A percentile compares a stretch with the other conserved stretches of the same genome.
phyloP scores from a whole-genome alignment of 1,140 invertebrate genomes.

The Drosophila erecta region DNA sequence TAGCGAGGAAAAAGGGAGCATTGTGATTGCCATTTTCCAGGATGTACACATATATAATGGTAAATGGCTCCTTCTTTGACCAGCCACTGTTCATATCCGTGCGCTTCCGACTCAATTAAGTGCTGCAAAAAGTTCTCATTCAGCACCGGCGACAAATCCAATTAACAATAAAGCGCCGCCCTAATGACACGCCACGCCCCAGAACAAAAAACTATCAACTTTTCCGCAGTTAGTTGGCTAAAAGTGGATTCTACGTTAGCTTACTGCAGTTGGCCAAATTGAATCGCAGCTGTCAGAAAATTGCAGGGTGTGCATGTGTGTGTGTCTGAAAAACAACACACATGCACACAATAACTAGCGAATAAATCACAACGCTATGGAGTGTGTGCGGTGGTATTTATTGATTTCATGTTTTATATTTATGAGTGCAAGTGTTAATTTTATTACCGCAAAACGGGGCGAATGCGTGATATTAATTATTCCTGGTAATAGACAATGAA shows the following conservation, averaged over 20 bases:
- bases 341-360: neutral
- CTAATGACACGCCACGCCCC: conserved; percentile 38
- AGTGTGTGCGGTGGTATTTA: conserved; percentile 27
- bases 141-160: conserved; percentile 23
- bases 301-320: neutral
- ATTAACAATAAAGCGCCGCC: conserved; percentile 43
- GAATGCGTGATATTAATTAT: conserved; percentile 74
- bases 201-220: conserved; percentile 11
- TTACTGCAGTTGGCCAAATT: conserved; percentile 27
- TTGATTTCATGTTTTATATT: conserved; percentile 53
- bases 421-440: conserved; percentile 76
- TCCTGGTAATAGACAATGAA: conserved; percentile 41
- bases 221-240: conserved; percentile 13
- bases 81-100: neutral
- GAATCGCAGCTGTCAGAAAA: conserved; percentile 25
- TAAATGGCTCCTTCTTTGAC: neutral
- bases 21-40: conserved; percentile 1
- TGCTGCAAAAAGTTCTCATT: conserved; percentile 28
- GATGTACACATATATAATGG: neutral
- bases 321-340: neutral
- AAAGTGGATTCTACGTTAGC: conserved; percentile 16
- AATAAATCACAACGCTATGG: conserved; percentile 40
- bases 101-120: conserved; percentile 35
- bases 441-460: conserved; percentile 57
- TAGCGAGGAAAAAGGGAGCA: neutral